Base-by-base conservation (phyloP, 2,797 vertebrate genomes). In the Amblyopsis hoosieri region DNA sequence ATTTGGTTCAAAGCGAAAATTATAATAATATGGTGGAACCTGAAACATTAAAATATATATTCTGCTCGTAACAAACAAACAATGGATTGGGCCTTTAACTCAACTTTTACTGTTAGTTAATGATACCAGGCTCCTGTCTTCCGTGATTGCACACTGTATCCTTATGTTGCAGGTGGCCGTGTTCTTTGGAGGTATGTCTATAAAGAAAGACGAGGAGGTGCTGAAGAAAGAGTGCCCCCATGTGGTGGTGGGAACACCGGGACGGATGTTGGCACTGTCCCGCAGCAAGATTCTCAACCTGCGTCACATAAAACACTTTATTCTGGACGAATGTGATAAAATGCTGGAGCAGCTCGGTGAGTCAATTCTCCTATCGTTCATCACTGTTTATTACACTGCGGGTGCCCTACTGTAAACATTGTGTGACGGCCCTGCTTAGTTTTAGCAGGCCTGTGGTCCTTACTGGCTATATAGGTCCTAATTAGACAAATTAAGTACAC, bases 281-380 rank as follows among this genome's bases (percentile, higher is more conserved):
- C 92, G 92, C 65, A 94, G 91, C 89, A 94, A 94, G 90, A 92
- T 82, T 61, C 92, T 94, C 58, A 94, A 93, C 83, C 87, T 95
- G 45, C 92, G 92, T 14, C 92, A 94, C 76, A 93, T 95, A 83
- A 94, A 94, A 71, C 93, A 95, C 69, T 94, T 95, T 79, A 94
- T 95, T 85, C 89, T 95, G 89, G 94, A 94, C 68, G 94, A 94
- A 74, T 94, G 94, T 8, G 94, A 94, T 80, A 94, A 95, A 82
- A 94, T 95, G 94, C 89, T 94, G 55, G 93, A 94, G 79, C 94
- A 95, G 60, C 92, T 95, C 56, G 93, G 94, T 95, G 78, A 92
- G 93, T 71, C 12, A 14, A 49, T 11, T 46, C 12, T 23, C 15
- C 19, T 14, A 9, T n/a, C 12, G 10, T 3, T 42, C 31, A 33